phyloP scores from a whole-genome alignment of 2,797 vertebrate species.

The Chrosomus eos region DNA sequence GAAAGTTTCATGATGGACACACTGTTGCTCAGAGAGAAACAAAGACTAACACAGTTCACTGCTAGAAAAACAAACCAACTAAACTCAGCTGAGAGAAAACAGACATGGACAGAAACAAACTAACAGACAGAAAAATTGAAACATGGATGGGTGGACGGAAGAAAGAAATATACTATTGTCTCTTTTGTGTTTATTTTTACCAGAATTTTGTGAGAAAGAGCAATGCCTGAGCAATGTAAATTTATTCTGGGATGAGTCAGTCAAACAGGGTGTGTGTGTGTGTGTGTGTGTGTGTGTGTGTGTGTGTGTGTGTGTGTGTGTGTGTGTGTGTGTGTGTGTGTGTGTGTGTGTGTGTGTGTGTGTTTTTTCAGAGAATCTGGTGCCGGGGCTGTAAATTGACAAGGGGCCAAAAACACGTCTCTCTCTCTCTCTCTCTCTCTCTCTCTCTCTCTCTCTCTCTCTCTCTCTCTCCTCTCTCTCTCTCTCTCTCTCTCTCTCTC shows the following conservation, averaged over 20 bases:
- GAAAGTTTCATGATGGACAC: slow-evolving; percentile 8
- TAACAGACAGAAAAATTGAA: background rate
- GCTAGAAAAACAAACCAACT: background rate
- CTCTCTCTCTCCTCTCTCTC: background rate
- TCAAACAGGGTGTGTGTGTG: background rate
- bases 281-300: too few species aligned
- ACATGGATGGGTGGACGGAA: background rate
- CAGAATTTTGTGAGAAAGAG: background rate
- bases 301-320: too few species aligned
- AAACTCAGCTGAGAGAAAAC: background rate
- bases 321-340: too few species aligned
- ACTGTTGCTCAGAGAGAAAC: slow-evolving; percentile 5
- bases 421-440: background rate
- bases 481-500: slow-evolving; percentile 7
- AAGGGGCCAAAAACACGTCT: background rate
- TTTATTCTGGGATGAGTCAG: background rate
- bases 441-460: slow-evolving; percentile 3
- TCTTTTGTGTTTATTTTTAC: background rate
- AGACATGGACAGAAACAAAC: background rate
- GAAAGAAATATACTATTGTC: too few species aligned
- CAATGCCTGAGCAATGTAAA: too few species aligned
- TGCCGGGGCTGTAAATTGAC: background rate
- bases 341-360: background rate
- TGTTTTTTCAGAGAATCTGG: background rate
- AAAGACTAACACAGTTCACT: background rate